Conservation (phyloP, 2,888 invertebrate genomes). For the Drosophila bunnanda region DNA sequence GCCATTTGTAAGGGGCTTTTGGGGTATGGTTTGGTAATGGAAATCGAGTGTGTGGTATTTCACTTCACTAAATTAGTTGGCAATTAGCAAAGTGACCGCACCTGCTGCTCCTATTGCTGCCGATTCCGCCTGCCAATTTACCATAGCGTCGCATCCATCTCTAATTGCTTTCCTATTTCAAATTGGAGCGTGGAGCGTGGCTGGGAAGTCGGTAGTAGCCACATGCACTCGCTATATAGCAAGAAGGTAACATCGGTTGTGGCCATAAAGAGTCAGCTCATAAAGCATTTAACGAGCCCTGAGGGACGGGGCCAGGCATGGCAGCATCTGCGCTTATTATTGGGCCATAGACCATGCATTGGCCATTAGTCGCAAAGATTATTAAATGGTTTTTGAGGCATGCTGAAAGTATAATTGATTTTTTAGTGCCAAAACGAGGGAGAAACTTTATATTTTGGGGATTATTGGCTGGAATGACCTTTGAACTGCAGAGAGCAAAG, state of each 20-base stretch:
- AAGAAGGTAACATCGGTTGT: constrained; percentile 11
- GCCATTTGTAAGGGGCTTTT: constrained; percentile 8
- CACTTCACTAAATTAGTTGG: constrained; percentile 62
- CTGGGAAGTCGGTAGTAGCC: constrained; percentile 2
- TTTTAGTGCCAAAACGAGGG: constrained; percentile 25
- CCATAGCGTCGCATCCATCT: constrained; percentile 25
- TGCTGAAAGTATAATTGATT: constrained; percentile 36
- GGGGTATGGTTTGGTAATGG: background rate
- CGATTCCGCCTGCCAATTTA: constrained; percentile 21
- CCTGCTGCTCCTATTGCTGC: constrained; percentile 13
- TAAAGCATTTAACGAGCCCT: constrained; percentile 55
- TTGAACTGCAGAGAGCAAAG: background rate
- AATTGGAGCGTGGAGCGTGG: constrained; percentile 38
- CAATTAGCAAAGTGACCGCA: constrained; percentile 63
- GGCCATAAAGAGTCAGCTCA: constrained; percentile 44
- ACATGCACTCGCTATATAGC: background rate
- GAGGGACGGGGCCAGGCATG: background rate
- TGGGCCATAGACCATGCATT: constrained; percentile 33
- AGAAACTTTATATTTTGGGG: constrained; percentile 12
- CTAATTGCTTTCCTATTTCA: constrained; percentile 40
- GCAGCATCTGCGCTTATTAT: constrained; percentile 38
- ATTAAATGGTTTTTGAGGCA: constrained; percentile 29
- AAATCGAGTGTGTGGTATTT: constrained; percentile 16
- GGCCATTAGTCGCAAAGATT: constrained; percentile 21
- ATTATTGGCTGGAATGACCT: constrained; percentile 2